Evolutionary conservation across 2,888 invertebrate species (phyloP).

Genomic region (Caenorhabditis panamensis): DNA sequence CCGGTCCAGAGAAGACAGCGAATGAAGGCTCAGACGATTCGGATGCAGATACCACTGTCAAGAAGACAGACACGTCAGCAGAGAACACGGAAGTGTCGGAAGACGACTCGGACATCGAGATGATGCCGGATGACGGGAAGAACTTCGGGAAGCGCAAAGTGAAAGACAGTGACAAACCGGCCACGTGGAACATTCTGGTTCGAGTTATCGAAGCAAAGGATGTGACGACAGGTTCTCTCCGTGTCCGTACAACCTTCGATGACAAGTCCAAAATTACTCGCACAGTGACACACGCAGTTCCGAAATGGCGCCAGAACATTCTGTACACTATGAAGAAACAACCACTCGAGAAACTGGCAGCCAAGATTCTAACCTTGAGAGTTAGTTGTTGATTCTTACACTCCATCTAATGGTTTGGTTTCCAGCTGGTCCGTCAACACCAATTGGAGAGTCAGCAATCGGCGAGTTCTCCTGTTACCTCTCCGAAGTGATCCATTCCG

Average conservation of each 20-base stretch:
- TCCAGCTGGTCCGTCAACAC: slow-evolving; percentile 48
- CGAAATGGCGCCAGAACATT: slow-evolving; percentile 67
- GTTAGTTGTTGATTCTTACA: slow-evolving; percentile 17
- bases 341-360: slow-evolving; percentile 64
- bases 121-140: slow-evolving; percentile 45
- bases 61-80: background rate
- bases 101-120: slow-evolving; percentile 39
- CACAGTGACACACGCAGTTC: slow-evolving; percentile 64
- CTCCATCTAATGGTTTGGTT: background rate
- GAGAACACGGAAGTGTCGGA: slow-evolving; percentile 16
- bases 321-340: slow-evolving; percentile 44
- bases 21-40: slow-evolving; percentile 10
- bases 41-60: slow-evolving; percentile 23
- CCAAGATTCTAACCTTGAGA: slow-evolving; percentile 62
- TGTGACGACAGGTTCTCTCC: slow-evolving; percentile 57
- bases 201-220: slow-evolving; percentile 70
- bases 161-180: slow-evolving; percentile 63
- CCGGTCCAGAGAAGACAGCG: slow-evolving; percentile 2
- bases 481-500: slow-evolving; percentile 61
- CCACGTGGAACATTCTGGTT: slow-evolving; percentile 67
- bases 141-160: slow-evolving; percentile 60
- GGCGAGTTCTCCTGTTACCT: slow-evolving; percentile 56
- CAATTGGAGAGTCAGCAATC: slow-evolving; percentile 33
- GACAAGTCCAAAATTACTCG: slow-evolving; percentile 66
- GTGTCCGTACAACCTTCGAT: slow-evolving; percentile 63